Evolutionary conservation across 2,888 invertebrate species (phyloP).

Genomic region (Patella depressa): DNA sequence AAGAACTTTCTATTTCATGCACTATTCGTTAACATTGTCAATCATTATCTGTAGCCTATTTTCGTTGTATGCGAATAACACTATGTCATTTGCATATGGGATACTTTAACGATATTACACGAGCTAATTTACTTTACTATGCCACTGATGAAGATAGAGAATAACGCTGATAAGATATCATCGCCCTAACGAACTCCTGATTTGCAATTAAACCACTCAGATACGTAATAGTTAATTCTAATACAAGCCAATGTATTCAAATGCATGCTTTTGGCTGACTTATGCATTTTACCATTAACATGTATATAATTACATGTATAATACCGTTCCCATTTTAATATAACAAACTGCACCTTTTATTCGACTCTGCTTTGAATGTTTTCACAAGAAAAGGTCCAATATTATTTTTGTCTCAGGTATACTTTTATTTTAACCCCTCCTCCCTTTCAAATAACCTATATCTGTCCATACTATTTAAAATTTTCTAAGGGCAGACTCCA

Average conservation of each 20-base stretch:
- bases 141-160: background rate
- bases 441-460: no score
- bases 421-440: no score
- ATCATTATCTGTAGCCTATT: background rate
- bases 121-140: background rate
- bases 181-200: background rate
- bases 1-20: background rate
- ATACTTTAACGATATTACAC: background rate
- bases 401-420: no score
- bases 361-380: no score
- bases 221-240: background rate
- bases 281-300: background rate
- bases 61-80: background rate
- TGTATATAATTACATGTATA: background rate
- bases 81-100: background rate
- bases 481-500: no score
- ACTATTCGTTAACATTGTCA: background rate
- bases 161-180: background rate
- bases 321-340: no score
- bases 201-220: background rate
- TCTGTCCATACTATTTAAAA: no score
- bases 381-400: no score
- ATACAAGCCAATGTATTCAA: background rate
- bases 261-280: background rate
- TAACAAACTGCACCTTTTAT: no score